These are phyloP conservation scores for Oreochromis spilurus DNA, from an alignment of 2,113 vertebrate species.

Conservation along the genomic window DNA sequence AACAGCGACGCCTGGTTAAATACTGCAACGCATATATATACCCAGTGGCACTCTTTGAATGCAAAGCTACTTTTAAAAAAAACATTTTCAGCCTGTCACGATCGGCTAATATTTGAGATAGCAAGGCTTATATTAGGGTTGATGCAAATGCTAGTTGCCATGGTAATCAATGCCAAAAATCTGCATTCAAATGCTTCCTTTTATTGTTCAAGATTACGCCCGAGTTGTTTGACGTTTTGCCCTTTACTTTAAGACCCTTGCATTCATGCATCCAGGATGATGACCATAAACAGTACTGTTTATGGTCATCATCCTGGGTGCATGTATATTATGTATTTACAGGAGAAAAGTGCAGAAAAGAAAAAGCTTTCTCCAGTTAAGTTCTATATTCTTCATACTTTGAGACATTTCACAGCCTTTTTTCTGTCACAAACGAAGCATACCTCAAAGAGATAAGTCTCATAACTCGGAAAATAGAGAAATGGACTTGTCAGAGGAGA, in stretches of 20 bases:
- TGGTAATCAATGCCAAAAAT: constrained; percentile 1
- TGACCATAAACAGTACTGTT: not conserved
- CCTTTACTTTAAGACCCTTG: not conserved
- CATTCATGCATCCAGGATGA: not conserved
- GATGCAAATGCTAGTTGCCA: not conserved
- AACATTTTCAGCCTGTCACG: not conserved
- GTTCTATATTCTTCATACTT: not conserved
- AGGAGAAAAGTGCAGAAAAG: not conserved
- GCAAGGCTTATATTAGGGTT: not conserved
- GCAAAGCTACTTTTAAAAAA: not conserved
- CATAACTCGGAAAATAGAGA: not conserved
- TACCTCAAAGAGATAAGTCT: not conserved
- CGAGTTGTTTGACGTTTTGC: not conserved
- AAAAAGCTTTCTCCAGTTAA: not conserved
- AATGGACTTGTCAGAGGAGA: not conserved
- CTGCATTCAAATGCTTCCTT: not conserved
- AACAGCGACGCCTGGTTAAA: not conserved
- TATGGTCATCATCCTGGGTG: not conserved
- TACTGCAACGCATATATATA: not conserved
- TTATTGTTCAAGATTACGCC: not conserved
- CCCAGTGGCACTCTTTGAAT: not conserved
- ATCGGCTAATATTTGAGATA: not conserved
- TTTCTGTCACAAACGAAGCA: not conserved
- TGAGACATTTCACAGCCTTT: not conserved
- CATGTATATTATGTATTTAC: not conserved